These are phyloP conservation scores for Halocynthia roretzi DNA, from an alignment of 23 tunicate genomes.

Conservation along the genomic window DNA sequence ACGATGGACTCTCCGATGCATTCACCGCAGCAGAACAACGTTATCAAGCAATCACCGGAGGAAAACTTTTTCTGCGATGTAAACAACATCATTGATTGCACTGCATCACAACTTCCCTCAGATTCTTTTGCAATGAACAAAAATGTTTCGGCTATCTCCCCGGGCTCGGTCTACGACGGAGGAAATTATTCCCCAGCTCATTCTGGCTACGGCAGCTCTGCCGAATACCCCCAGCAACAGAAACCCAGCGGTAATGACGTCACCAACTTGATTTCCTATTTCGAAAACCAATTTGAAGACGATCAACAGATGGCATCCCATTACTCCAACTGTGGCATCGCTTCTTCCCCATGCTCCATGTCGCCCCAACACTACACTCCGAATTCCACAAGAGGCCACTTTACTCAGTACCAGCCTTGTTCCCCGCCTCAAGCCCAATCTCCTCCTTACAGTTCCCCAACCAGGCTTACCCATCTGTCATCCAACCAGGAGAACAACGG, in stretches of 20 bases:
- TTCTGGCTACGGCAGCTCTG: conserved; percentile 28
- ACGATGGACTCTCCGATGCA: conserved; percentile 17
- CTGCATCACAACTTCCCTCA: not conserved
- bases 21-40: conserved; percentile 21
- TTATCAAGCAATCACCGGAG: conserved; percentile 18
- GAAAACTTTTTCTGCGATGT: conserved; percentile 11
- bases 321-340: not conserved
- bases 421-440: not conserved
- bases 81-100: conserved; percentile 14
- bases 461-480: not conserved
- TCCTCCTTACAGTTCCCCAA: conserved; percentile 13
- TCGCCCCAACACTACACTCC: not conserved
- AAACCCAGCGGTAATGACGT: conserved; percentile 38
- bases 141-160: conserved; percentile 3
- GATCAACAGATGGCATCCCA: conserved; percentile 5
- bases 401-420: no score
- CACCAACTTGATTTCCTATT: conserved; percentile 21
- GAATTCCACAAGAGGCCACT: not conserved
- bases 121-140: not conserved
- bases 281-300: conserved; percentile 17
- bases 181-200: conserved; percentile 34
- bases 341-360: conserved; percentile 19
- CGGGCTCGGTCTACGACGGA: conserved; percentile 25
- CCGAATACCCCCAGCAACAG: conserved; percentile 20
- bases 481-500: not conserved